These are phyloP conservation scores for Tipula lateralis DNA, from an alignment of 2,888 invertebrate genomes.

Conservation along the genomic window DNA sequence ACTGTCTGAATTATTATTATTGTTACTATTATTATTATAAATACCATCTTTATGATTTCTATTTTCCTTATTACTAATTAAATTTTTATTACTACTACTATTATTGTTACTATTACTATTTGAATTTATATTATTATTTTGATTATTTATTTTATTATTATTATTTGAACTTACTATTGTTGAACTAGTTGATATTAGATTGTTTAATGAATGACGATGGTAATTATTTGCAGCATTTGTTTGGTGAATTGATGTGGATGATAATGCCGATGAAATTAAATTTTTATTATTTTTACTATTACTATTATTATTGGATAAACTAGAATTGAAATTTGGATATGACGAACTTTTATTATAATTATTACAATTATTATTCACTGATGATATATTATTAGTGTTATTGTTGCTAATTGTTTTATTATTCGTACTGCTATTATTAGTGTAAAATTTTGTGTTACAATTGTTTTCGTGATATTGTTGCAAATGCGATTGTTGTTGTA, in stretches of 20 bases:
- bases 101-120: conserved; percentile 26
- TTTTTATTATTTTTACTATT: conserved; percentile 35
- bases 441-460: conserved; percentile 28
- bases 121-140: neutral
- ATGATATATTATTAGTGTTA: conserved; percentile 19
- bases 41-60: conserved; percentile 29
- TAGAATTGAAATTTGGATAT: conserved; percentile 44
- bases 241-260: conserved; percentile 33
- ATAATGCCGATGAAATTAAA: neutral
- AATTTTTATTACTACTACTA: conserved; percentile 20
- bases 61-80: conserved; percentile 38
- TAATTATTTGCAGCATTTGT: conserved; percentile 29
- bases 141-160: conserved; percentile 13
- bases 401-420: neutral
- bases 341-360: conserved; percentile 44
- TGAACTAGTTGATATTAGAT: conserved; percentile 38
- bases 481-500: conserved; percentile 40
- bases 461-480: conserved; percentile 26
- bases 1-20: neutral
- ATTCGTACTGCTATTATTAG: conserved; percentile 28
- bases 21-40: conserved; percentile 32
- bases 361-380: conserved; percentile 31
- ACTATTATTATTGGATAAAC: conserved; percentile 33
- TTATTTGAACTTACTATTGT: conserved; percentile 28
- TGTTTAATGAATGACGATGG: conserved; percentile 44